Evolutionary conservation across 2,113 vertebrate species (phyloP), one percentile per base, ranked within the genome.

Genomic region (Thamnaconus septentrionalis): DNA sequence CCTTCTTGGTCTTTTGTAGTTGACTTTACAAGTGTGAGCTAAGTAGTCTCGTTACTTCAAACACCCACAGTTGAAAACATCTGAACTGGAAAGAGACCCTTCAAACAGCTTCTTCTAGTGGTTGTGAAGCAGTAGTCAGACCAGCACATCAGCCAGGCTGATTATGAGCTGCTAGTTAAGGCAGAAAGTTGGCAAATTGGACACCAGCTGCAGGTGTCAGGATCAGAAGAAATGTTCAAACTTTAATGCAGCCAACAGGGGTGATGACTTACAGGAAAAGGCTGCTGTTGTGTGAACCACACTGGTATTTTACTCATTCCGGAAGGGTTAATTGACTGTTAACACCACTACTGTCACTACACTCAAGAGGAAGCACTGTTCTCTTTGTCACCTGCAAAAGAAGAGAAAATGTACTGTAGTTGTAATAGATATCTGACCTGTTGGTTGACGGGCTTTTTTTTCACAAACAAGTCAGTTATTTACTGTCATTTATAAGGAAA

Each of bases 91-190:
- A 59, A 69, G 50, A 74, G 68, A 68, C 62, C 75, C 65, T 78
- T 82, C 66, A 62, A 69, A 80, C 63, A 43, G 70, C 61, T 69
- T 78, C 81, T 78, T 31, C 11, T 66, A 75, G 46, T 75, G 59
- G 81, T 85, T 31, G 84, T 82, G 82, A 85, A 84, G 81, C 82
- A 84, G 85, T 82, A 84, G 67, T 31, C 18, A 85, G 78, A 66
- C 69, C 66, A 67, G 44, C 4, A 6, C 44, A 69, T 82, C 73
- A 31, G 42, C 64, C 11, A 46, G 67, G 75, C 73, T 75, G 59
- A 50, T 71, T 66, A 61, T 56, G 73, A 76, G 64, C 60, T 64
- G 58, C 59, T 69, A 61, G 59, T 76, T 72, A 48, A 7, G 4
- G 11, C 8, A 48, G 8, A 48, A 9, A 48, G 47, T 48, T 48